Evolutionary conservation across 1,140 invertebrate species (phyloP), one percentile per base, ranked within the genome.

Genomic region (Arion vulgaris): DNA sequence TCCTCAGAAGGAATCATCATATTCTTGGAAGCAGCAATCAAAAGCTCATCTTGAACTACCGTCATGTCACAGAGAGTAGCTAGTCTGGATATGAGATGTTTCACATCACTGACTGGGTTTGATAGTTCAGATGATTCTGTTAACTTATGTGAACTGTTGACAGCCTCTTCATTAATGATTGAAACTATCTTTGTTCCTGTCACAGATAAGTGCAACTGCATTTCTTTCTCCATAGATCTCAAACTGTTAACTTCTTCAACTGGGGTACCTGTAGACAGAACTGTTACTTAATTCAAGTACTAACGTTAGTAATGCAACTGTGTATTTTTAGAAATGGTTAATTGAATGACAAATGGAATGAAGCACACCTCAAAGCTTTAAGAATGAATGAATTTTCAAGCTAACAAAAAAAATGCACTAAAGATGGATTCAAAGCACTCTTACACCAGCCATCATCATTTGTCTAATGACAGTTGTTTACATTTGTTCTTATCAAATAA

Each of bases 1-100:
- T 53, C 62, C n/a, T 32, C 68, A 36, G 78, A 45, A 15, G 78
- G 62, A 32, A 23, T 38, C 13, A 49, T 5, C 0, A 80, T 15
- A 51, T 17, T 45, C 15, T 38, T 69, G 13, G 51, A 36, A 26
- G 36, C 32, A 36, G 23, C 26, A 2, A 13, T 38, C 26, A 69
- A 28, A 19, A 80, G 39, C 1, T 71, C 68, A 32, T 80, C 78
- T 51, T 80, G 78, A 7, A 80, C 38, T 5, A 62, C 62, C 45
- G 78, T 39, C 36, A 80, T 53, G 66, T 80, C 57, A 80, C 78
- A 80, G 1, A 80, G 26, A 32, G 78, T 38, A 39, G 78, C 78
- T 26, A 80, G 34, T 71, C 51, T 80, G 19, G 39, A 45, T 5
- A 80, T 62, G 19, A 80, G 51, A 2, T 78, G 76, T 32, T 68